These are phyloP conservation scores for Eilema sororculum DNA, from an alignment of 2,888 invertebrate species.

Conservation along the genomic window DNA sequence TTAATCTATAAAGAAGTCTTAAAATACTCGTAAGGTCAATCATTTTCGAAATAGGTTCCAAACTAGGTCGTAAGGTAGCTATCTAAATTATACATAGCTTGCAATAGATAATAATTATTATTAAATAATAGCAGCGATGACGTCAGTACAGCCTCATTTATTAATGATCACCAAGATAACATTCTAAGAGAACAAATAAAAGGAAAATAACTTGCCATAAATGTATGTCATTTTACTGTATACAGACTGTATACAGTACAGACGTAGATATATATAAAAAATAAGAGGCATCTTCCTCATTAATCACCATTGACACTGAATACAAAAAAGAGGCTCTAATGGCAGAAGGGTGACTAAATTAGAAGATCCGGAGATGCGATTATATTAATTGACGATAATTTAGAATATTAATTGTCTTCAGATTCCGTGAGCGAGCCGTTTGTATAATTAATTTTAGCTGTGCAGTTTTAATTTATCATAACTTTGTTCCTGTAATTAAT, in stretches of 20 bases:
- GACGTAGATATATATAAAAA: not conserved
- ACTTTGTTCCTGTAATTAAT: constrained; percentile 3
- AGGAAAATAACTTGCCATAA: too few species aligned
- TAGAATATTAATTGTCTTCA: constrained; percentile 25
- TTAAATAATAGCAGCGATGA: too few species aligned
- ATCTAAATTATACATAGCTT: too few species aligned
- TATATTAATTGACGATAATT: constrained; percentile 24
- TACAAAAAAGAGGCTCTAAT: not conserved
- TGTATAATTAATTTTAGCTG: constrained; percentile 22
- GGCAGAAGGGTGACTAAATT: constrained; percentile 13
- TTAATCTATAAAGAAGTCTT: too few species aligned
- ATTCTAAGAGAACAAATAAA: too few species aligned
- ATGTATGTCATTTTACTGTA: too few species aligned
- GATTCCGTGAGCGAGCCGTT: constrained; percentile 38
- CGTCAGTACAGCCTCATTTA: too few species aligned
- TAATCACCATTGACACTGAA: not conserved
- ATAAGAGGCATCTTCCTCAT: not conserved
- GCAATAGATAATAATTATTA: too few species aligned
- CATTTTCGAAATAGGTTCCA: too few species aligned
- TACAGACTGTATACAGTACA: not conserved
- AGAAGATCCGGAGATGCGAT: constrained; percentile 5
- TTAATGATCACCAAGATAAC: too few species aligned
- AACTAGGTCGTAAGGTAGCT: too few species aligned
- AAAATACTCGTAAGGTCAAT: too few species aligned
- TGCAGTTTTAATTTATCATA: constrained; percentile 13